Conservation (phyloP, 2,797 vertebrate species). For the Gymnothorax javanicus region DNA sequence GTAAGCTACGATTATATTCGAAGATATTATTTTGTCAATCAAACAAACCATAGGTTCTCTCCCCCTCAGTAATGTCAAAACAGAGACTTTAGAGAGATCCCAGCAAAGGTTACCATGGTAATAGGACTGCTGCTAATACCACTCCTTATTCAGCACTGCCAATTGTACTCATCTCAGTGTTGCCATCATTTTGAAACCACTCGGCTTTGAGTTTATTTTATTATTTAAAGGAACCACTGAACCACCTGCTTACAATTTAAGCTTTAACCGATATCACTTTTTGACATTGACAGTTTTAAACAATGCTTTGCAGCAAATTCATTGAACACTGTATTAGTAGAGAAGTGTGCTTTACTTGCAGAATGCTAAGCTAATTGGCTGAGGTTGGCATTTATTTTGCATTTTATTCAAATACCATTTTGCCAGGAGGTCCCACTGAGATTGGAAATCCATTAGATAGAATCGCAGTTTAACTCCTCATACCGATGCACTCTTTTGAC, state of each 20-base stretch:
- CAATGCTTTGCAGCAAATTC: neutral
- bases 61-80: neutral
- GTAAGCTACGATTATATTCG: neutral
- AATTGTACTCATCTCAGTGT: slow-evolving; percentile 2
- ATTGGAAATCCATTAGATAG: neutral
- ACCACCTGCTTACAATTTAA: neutral
- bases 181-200: slow-evolving; percentile 13
- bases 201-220: neutral
- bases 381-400: neutral
- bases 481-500: neutral
- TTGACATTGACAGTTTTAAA: neutral
- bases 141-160: slow-evolving; percentile 3
- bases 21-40: neutral
- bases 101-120: slow-evolving; percentile 17
- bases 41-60: slow-evolving; percentile 1
- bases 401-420: neutral
- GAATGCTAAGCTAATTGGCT: slow-evolving; percentile 3
- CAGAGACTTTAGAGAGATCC: slow-evolving; percentile 3
- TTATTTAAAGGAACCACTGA: neutral
- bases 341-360: neutral
- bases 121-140: neutral
- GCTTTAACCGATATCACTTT: neutral
- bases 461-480: neutral
- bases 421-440: neutral
- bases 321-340: neutral